Base-by-base conservation (phyloP, 1,140 invertebrate genomes). In the Subanguina moxae region DNA sequence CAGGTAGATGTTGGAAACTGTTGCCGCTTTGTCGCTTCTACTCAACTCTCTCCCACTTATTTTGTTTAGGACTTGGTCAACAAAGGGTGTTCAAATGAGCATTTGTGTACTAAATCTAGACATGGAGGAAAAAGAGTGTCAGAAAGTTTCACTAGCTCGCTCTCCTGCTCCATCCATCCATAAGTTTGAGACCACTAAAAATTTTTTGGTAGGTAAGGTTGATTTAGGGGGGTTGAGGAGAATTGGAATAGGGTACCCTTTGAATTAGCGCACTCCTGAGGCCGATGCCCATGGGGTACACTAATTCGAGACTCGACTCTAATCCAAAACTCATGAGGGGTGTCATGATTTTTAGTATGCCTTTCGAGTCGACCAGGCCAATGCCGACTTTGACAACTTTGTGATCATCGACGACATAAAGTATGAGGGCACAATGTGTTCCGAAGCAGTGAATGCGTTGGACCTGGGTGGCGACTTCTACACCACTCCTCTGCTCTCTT, bases 361-460 rank as follows among this genome's bases (percentile, higher is more conserved):
- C 7, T 75, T 81, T n/a, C 61, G 70, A n/a, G 68, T 79, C 1
- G 71, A 70, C 28, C 66, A 56, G 28, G 59, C 72, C 17, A 81
- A 78, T 48, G 32, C 67, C n/a, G 71, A 83, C 38, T 73, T 71
- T 45, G 79, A 81, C 62, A 83, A 78, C 59, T 79, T 83, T 57
- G 66, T 81, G 32, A 66, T 78, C n/a, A 64, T 81, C 11, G 79
- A 81, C 56, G 81, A 83, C 45, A 72, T 81, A 46, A 65, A 70
- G 9, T 80, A 82, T 59, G 61, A 57, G 13, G 78, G 78, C 32
- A 76, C 75, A 7, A 45, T 82, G 25, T 80, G 73, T 45, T 66
- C 68, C 1, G 82, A 76, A 28, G 71, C 76, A 21, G 42, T 80
- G 9, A 74, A 71, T 21, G 66, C 73, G 21, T 66, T 77, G 30